Conservation (phyloP, 2,888 invertebrate genomes). For the Toxonevra muliebris region DNA sequence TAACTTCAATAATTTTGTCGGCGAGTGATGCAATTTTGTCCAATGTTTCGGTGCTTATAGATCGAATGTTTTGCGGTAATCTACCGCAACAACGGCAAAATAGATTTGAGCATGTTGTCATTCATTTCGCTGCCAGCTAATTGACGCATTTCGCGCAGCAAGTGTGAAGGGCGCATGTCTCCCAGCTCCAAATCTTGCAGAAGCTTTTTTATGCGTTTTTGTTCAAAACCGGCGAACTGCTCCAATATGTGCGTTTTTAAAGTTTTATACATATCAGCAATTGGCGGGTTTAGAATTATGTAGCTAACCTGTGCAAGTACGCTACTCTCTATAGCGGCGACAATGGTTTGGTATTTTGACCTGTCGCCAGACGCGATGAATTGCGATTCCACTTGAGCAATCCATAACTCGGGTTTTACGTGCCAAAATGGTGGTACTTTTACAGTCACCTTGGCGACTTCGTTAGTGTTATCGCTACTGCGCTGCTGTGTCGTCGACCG, state of each 20-base stretch:
- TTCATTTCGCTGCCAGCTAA: constrained; percentile 40
- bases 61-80: constrained; percentile 40
- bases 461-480: too few relatives aligned
- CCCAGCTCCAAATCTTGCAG: constrained; percentile 43
- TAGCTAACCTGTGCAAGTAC: constrained; percentile 45
- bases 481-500: too few relatives aligned
- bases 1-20: constrained; percentile 37
- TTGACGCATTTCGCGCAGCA: constrained; percentile 44
- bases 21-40: constrained; percentile 34
- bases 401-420: constrained; percentile 21
- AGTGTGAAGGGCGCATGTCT: constrained; percentile 44
- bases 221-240: constrained; percentile 43
- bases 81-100: constrained; percentile 45
- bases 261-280: constrained; percentile 34
- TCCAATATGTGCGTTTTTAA: constrained; percentile 41
- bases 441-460: constrained; percentile 11
- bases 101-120: constrained; percentile 41
- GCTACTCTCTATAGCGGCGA: constrained; percentile 45
- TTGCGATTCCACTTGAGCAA: constrained; percentile 44
- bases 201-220: constrained; percentile 39
- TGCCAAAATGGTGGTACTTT: constrained; percentile 28
- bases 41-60: constrained; percentile 37
- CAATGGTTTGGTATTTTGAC: constrained; percentile 45
- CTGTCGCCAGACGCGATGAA: constrained; percentile 39
- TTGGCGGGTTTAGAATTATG: constrained; percentile 40